phyloP scores from a whole-genome alignment of 2,113 vertebrate genomes.

The Girardinichthys multiradiatus region DNA sequence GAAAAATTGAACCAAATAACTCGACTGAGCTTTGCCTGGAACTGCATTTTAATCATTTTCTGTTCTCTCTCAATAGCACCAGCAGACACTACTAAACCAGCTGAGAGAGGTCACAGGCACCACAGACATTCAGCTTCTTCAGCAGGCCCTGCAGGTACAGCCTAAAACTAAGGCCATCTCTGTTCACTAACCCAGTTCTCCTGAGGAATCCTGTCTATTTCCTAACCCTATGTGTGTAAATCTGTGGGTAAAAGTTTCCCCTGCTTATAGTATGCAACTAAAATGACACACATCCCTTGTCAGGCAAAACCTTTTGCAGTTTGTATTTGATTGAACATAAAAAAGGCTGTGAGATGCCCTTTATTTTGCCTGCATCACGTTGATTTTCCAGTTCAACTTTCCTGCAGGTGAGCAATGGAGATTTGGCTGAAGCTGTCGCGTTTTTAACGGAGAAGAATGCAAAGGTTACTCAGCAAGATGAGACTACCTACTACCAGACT shows the following conservation, averaged over 20 bases:
- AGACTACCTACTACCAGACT: conserved; percentile 92
- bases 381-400: background rate
- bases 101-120: conserved; percentile 96
- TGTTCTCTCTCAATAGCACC: conserved; percentile 82
- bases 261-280: background rate
- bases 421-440: conserved; percentile 92
- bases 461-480: conserved; percentile 92
- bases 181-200: background rate
- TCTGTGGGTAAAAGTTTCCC: background rate
- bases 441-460: conserved; percentile 95
- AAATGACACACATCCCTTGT: background rate
- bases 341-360: background rate
- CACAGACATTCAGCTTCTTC: conserved; percentile 94
- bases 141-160: conserved; percentile 95
- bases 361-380: background rate
- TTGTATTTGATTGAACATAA: background rate
- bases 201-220: background rate
- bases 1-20: background rate
- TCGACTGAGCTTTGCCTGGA: background rate
- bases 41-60: background rate
- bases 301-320: background rate
- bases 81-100: conserved; percentile 97
- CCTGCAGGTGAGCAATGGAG: conserved; percentile 93
- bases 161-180: accelerated
- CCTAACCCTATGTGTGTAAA: background rate